Evolutionary conservation across 2,113 vertebrate species (phyloP), one percentile per base, ranked within the genome.

Genomic region (Proterorhinus semilunaris): DNA sequence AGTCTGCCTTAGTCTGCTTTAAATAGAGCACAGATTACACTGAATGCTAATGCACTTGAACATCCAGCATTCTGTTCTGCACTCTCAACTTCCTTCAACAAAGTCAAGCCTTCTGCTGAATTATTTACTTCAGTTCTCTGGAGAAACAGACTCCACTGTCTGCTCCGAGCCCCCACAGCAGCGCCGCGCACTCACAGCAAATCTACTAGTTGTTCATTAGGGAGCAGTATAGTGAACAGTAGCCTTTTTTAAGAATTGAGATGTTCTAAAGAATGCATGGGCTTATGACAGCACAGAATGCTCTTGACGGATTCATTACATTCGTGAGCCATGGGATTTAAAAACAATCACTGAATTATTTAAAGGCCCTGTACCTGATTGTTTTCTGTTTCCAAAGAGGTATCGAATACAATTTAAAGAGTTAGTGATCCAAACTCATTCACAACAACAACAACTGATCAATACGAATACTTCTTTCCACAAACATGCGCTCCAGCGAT

Each of bases 121-220:
- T 88, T 67, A 80, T 83, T 88, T 62, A 80, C 61, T 74, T 72
- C 2, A 46, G 10, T 71, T 80, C 49, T 81, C 65, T 66, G 66
- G 68, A 76, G 74, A 76, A 65, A 44, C 27, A 43, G 53, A 13
- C 16, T 16, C 55, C 0, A 12, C 21, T 66, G 61, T 68, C 68
- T 82, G 66, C 59, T 65, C 47, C 10, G 71, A 76, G 72, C 52
- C 54, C 49, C n/a, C 48, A 55, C 65, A 71, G 57, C 68, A 80
- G 74, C 55, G 55, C 27, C 36, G 67, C 64, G 68, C 44, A 43
- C 59, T 71, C 58, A 66, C 4, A 48, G 70, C 61, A 69, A 68
- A 62, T 67, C 50, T 69, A 12, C 8, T 51, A 65, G 10, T 21
- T 75, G 46, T 52, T 80, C 59, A 65, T 16, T 69, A 8, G 55